Conservation (phyloP, 2,888 invertebrate genomes). For the Euplagia quadripunctaria region DNA sequence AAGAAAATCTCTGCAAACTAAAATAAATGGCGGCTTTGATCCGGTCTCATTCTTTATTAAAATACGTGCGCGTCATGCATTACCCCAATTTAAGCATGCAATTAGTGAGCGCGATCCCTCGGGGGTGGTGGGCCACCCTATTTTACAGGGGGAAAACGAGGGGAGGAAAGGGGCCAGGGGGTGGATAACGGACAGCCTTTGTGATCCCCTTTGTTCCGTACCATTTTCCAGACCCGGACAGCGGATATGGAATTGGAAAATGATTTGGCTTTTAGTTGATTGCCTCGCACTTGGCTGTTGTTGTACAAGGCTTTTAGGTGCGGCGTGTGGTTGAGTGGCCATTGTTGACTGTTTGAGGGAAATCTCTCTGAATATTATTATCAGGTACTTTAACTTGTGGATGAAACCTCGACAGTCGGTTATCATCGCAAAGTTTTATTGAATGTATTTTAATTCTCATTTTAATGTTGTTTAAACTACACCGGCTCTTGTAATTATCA, state of each 20-base stretch:
- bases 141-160: constrained; percentile 44
- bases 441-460: too few relatives aligned
- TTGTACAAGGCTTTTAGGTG: constrained; percentile 24
- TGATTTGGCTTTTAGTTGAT: constrained; percentile 86
- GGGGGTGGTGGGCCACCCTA: constrained; percentile 60
- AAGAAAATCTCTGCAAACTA: constrained; percentile 75
- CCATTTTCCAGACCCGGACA: constrained; percentile 72
- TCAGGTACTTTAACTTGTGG: neutral
- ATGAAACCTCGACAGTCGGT: neutral
- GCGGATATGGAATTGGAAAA: constrained; percentile 85
- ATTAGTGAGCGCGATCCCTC: constrained; percentile 76
- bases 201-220: constrained; percentile 74
- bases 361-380: constrained; percentile 8
- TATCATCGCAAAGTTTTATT: too few relatives aligned
- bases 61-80: constrained; percentile 79
- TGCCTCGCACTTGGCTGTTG: constrained; percentile 58
- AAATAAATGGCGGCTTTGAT: constrained; percentile 82
- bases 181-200: constrained; percentile 72
- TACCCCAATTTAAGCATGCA: constrained; percentile 85
- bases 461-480: too few relatives aligned
- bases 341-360: constrained; percentile 13
- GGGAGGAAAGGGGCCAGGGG: constrained; percentile 50
- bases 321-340: constrained; percentile 12
- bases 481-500: too few relatives aligned
- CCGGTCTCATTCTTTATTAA: constrained; percentile 82